Evolutionary conservation across 1,140 invertebrate genomes (phyloP).

Genomic region (Ceratitis capitata): DNA sequence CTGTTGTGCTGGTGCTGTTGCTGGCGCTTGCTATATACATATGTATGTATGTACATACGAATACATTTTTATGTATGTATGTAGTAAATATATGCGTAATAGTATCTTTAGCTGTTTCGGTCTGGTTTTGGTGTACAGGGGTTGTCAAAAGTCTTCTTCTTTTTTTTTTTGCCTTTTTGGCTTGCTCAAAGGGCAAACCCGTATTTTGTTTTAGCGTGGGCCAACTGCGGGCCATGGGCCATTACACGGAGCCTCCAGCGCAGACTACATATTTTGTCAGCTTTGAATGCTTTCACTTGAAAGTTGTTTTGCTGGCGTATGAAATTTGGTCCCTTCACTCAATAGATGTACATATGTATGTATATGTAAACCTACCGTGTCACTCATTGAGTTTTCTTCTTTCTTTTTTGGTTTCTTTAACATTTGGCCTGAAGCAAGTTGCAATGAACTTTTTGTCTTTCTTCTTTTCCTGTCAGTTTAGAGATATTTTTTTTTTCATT

Average conservation of each 20-base stretch:
- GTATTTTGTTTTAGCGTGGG: slow-evolving; percentile 20
- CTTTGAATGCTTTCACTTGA: slow-evolving; percentile 18
- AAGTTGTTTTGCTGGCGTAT: slow-evolving; percentile 4
- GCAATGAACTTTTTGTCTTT: slow-evolving; percentile 22
- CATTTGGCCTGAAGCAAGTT: neutral
- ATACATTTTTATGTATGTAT: neutral
- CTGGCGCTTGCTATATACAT: neutral
- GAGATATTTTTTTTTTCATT: neutral
- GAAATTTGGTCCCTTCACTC: slow-evolving; percentile 32
- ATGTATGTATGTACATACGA: neutral
- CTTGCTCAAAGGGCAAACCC: slow-evolving; percentile 15
- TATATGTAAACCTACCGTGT: too few relatives aligned
- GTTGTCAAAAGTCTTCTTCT: slow-evolving; percentile 20
- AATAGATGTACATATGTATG: too few relatives aligned
- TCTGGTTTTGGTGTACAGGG: neutral
- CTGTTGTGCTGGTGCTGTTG: neutral
- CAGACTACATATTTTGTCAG: neutral
- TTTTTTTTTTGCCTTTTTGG: neutral
- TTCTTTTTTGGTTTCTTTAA: neutral
- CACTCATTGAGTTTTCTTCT: slow-evolving; percentile 5
- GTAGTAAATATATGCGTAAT: neutral
- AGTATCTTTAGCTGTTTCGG: neutral
- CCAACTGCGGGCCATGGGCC: neutral
- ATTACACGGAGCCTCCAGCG: neutral
- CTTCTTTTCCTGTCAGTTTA: slow-evolving; percentile 16